Evolutionary conservation across 2,797 vertebrate species (phyloP).

Genomic region (Pangasius larnaudii): DNA sequence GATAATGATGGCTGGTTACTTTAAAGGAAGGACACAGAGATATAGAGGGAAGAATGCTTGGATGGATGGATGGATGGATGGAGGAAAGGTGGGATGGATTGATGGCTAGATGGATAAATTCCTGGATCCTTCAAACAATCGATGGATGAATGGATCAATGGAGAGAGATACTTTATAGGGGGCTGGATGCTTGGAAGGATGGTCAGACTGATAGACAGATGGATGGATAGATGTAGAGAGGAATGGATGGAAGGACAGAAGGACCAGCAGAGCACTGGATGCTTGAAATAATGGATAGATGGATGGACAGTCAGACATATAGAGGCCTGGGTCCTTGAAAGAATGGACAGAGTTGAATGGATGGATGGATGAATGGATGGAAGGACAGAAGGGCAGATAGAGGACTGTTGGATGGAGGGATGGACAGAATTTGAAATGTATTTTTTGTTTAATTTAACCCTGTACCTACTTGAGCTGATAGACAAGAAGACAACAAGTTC

Average conservation of each 20-base stretch:
- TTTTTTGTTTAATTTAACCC: background rate
- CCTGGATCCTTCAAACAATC: background rate
- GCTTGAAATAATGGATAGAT: background rate
- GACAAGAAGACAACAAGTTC: background rate
- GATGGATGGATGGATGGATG: background rate
- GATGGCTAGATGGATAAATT: background rate
- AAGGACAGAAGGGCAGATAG: background rate
- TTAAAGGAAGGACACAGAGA: background rate
- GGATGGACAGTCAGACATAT: background rate
- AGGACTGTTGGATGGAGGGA: background rate
- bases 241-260: no score
- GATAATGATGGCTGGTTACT: background rate
- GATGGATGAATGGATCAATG: background rate
- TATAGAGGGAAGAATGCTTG: background rate
- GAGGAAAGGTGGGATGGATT: background rate
- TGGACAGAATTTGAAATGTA: background rate
- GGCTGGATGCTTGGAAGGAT: background rate
- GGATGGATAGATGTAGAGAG: background rate
- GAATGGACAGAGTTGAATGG: background rate
- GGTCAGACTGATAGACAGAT: background rate
- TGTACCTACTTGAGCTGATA: background rate
- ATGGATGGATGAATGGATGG: background rate
- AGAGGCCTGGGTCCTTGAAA: background rate
- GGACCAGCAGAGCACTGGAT: no score
- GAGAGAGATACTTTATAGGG: background rate